Evolutionary conservation across 2,113 vertebrate genomes (phyloP), one percentile per base, ranked within the genome.

Genomic region (Mobula birostris): DNA sequence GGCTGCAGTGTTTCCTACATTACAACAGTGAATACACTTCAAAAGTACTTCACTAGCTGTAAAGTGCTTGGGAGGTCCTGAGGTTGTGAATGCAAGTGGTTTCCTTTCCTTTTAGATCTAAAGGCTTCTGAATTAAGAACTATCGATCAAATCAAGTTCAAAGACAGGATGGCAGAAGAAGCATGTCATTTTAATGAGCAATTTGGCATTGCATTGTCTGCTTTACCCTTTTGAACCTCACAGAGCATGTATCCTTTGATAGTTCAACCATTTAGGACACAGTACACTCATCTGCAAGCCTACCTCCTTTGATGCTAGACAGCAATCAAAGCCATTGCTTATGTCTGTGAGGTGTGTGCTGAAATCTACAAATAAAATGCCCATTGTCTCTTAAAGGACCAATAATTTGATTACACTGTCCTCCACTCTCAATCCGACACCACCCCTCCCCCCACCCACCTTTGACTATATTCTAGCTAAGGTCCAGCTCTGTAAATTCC

Each of bases 201-300:
- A 68, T 90, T 90, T 66, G 61, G n/a, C 85, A 36, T 88, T 90
- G 58, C 61, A 90, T 90, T 90, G 85, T 90, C 85, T 68, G 85
- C 7, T 66, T 90, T 90, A 66, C 61, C 61, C 85, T 90, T 90
- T 90, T 68, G 85, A 90, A 90, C 85, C 58, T 90, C 85, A 32
- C 15, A 66, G 61, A 90, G 61, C 61, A 32, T 66, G 63, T 63
- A 90, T 66, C 61, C 61, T 90, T 90, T 90, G 85, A 90, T 90
- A 68, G 61, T 15, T 90, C 85, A 90, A 36, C 85, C 85, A 32
- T 90, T 90, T 90, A 90, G 85, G 85, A 66, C 29, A 63, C 0
- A 36, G 15, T 5, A 63, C 27, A 66, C 85, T 90, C 61, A 90
- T 90, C 85, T 66, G 85, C 17, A 90, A 90, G n/a, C 85, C 19